Conservation (phyloP, 1,140 invertebrate genomes). For the Steinernema khuongi region DNA sequence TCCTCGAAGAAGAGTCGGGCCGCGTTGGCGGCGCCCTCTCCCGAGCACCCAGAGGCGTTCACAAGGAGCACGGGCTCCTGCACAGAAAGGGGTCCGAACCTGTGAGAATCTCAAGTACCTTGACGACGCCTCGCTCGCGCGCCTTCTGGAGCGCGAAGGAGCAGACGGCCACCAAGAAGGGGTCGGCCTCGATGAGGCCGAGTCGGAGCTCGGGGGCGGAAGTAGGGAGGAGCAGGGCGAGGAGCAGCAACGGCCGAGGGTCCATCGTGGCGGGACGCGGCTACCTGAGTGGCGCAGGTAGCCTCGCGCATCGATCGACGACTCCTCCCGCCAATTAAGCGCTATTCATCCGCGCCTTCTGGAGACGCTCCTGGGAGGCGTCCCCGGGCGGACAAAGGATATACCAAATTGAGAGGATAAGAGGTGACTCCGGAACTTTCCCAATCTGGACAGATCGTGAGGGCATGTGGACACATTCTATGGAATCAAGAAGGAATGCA, state of each 20-base stretch:
- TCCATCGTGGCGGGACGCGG: not conserved
- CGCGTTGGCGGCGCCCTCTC: not conserved
- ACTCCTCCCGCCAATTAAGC: too few relatives aligned
- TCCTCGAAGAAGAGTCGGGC: conserved; percentile 38
- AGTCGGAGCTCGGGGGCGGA: not conserved
- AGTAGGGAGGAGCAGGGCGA: not conserved
- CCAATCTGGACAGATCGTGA: too few relatives aligned
- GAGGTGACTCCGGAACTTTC: too few relatives aligned
- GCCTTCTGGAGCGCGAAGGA: not conserved
- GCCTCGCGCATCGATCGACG: not conserved
- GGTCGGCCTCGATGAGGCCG: not conserved
- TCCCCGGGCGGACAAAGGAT: too few relatives aligned
- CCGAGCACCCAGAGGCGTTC: not conserved
- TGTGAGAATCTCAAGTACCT: too few relatives aligned
- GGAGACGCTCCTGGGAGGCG: too few relatives aligned
- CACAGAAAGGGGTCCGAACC: too few relatives aligned
- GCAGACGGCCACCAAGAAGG: not conserved
- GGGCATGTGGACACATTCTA: too few relatives aligned
- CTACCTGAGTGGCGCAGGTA: not conserved
- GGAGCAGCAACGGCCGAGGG: not conserved
- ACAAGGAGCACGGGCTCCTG: not conserved
- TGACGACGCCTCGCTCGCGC: not conserved
- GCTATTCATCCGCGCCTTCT: too few relatives aligned
- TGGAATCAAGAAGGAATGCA: too few relatives aligned
- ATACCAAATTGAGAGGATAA: too few relatives aligned